These are phyloP conservation scores for Hyla sarda DNA, from an alignment of 2,113 vertebrate species.

Conservation along the genomic window DNA sequence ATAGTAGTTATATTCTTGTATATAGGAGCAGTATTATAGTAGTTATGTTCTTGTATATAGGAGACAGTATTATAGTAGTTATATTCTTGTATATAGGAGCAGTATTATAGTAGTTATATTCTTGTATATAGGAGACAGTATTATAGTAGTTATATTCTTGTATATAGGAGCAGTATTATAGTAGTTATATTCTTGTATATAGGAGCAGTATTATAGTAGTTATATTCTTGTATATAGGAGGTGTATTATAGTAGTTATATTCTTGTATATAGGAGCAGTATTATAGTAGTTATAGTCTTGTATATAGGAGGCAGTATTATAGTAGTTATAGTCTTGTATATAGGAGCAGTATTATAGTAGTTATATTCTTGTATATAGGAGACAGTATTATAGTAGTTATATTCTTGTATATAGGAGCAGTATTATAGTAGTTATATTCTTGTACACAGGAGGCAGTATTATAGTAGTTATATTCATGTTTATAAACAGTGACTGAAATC, in stretches of 20 bases:
- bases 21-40: conserved; percentile 3
- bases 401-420: background rate
- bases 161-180: no score
- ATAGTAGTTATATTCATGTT: no score
- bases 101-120: conserved; percentile 3
- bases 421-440: background rate
- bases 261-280: no score
- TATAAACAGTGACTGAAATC: background rate
- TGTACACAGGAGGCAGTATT: background rate
- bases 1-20: conserved; percentile 5
- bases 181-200: no score
- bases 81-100: background rate
- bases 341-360: no score
- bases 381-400: conserved; percentile 7
- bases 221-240: conserved; percentile 5
- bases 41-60: no score
- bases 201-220: background rate
- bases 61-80: no score
- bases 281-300: no score
- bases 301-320: conserved; percentile 3
- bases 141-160: no score
- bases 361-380: background rate
- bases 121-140: background rate
- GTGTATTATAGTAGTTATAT: no score
- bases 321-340: no score